Percentiles rank a stretch among this genome's conserved stretches.
These are phyloP conservation scores for Apaloderma vittatum DNA, from an alignment of 2,113 vertebrate species.

Conservation along the genomic window DNA sequence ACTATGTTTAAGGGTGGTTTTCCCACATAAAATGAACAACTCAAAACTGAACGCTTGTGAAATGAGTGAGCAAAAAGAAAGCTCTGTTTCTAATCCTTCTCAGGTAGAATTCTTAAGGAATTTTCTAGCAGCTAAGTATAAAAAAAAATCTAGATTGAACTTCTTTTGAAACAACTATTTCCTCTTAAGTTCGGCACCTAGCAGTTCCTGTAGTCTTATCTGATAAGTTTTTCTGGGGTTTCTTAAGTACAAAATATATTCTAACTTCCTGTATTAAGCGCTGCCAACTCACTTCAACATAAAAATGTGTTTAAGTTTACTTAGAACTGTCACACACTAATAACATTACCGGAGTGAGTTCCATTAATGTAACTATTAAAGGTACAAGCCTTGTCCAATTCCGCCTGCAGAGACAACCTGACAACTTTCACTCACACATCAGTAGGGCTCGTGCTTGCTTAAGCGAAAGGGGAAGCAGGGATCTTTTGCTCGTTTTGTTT, in stretches of 20 bases:
- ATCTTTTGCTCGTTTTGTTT: background rate
- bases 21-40: background rate
- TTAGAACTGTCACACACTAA: conserved; percentile 1
- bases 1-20: background rate
- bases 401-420: background rate
- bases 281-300: conserved; percentile 23
- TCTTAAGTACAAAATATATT: background rate
- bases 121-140: background rate
- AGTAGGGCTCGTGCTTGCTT: background rate
- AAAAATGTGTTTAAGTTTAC: background rate
- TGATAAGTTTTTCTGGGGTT: background rate
- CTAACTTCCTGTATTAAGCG: conserved; percentile 3
- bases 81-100: background rate
- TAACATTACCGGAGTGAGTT: background rate
- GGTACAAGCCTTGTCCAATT: background rate
- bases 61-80: background rate
- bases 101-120: background rate
- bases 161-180: background rate
- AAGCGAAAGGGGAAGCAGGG: background rate
- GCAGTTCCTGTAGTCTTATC: background rate
- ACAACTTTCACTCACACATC: background rate
- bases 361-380: background rate
- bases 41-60: background rate
- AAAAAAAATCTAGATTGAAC: background rate
- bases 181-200: background rate